Percentiles rank a stretch among this genome's conserved stretches.
Evolutionary conservation across 2,888 invertebrate genomes (phyloP).

Genomic region (Zootermopsis nevadensis): DNA sequence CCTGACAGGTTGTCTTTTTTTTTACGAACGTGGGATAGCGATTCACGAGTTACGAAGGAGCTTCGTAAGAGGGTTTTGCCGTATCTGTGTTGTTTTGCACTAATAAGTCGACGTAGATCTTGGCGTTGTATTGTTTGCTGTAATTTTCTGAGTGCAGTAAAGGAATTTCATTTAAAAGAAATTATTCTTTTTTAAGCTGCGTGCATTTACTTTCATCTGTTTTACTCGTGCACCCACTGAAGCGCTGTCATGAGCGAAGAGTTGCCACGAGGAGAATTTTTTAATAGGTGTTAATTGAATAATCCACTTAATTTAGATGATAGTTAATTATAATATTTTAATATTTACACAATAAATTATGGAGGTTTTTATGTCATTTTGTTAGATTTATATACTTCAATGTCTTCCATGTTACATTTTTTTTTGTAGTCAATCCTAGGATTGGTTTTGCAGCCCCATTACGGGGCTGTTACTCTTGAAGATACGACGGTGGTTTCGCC

Average conservation of each 20-base stretch:
- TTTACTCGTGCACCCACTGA: not conserved
- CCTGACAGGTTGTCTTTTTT: not conserved
- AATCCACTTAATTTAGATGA: not conserved
- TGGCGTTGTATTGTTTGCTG: not conserved
- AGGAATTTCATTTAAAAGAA: not conserved
- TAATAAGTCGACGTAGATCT: not conserved
- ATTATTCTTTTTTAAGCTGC: not conserved
- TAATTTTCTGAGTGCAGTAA: not conserved
- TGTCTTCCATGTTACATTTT: not conserved
- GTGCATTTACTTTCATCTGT: not conserved
- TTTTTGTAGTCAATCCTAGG: too few relatives aligned
- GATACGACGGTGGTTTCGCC: too few relatives aligned
- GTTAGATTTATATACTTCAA: not conserved
- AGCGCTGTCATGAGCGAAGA: not conserved
- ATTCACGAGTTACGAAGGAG: not conserved
- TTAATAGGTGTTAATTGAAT: not conserved
- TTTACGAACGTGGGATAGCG: not conserved
- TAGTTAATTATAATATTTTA: not conserved
- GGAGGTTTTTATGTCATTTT: not conserved
- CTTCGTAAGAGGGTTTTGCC: not conserved
- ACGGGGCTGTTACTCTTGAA: too few relatives aligned
- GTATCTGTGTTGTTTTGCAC: not conserved
- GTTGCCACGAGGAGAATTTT: not conserved
- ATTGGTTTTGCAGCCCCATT: too few relatives aligned
- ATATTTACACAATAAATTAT: constrained; percentile 8